Base-by-base conservation (phyloP, 2,888 invertebrate genomes). In the Achlya flavicornis region DNA sequence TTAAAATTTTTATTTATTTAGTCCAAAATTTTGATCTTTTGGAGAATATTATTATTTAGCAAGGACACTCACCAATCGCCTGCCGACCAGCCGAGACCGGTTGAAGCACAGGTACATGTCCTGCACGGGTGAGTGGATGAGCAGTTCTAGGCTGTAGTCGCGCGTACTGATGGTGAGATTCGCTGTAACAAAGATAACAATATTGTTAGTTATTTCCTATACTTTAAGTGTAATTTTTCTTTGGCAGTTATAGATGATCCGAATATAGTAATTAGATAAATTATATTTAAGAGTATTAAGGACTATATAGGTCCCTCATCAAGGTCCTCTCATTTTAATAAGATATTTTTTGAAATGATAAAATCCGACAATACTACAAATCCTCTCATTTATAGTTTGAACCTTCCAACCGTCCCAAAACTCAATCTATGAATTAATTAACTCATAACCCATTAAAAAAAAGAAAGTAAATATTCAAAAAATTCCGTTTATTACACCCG, bases 101-200 rank as follows among this genome's bases (percentile, higher is more conserved):
- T 95, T 96, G 95, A 96, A 96, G 94, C 96, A 96, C 83, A 96
- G 95, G 93, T 95, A 96, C 94, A 96, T 95, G 87, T 95, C 95
- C 81, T 95, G 95, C 86, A 96, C 94, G 88, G 96, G 96, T 83
- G 96, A 96, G 93, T 94, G 94, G 89, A 96, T 95, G 84, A 95
- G 95, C 81, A 96, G 90, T 80, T 94, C 95, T 84, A 94, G 90
- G 80, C 85, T 91, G 89, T 94, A 93, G 84, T 94, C 94, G 81
- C 94, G 94, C 72, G 95, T 95, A 85, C 94, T 95, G 87, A 96
- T 95, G 86, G 95, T 95, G 89, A 96, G 94, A 91, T 95, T 95
- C 94, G 95, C 96, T 96, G 95, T 58, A 95, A 95, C 92, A 89
- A 89, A 72, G 26, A 70, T 65, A 79, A 38, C 62, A 48, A 48